Percentiles rank a stretch among this genome's conserved stretches.
These are phyloP conservation scores for Agelaius tricolor DNA, from an alignment of 2,113 vertebrate genomes.

Conservation along the genomic window DNA sequence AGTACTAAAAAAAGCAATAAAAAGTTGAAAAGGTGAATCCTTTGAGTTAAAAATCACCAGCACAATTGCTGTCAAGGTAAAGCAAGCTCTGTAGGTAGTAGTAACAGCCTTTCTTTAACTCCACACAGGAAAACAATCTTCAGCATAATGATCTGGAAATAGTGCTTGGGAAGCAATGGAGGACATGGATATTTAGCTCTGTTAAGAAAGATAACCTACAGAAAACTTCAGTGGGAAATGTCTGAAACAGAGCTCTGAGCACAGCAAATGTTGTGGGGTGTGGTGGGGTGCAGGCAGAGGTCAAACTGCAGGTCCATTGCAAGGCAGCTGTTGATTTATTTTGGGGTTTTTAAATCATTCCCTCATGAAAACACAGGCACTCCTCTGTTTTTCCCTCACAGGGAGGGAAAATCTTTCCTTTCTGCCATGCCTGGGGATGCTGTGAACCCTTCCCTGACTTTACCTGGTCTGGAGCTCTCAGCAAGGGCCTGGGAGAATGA, in stretches of 20 bases:
- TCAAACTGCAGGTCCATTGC: neutral
- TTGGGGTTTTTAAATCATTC: accelerated
- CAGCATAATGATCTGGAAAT: constrained; percentile 11
- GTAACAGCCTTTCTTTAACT: neutral
- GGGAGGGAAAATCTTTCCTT: neutral
- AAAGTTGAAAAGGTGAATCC: neutral
- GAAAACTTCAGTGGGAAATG: neutral
- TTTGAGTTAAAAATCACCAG: neutral
- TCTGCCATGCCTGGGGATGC: neutral
- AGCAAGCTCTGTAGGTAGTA: neutral
- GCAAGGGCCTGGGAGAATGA: neutral
- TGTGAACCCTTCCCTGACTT: neutral
- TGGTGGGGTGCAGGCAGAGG: neutral
- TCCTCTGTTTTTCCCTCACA: neutral
- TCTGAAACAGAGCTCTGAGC: neutral
- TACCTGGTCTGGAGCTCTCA: accelerated
- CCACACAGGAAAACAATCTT: neutral
- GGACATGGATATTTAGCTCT: neutral
- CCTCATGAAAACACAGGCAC: neutral
- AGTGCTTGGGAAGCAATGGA: neutral
- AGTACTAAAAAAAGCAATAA: neutral
- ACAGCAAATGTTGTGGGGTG: neutral
- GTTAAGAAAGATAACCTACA: neutral
- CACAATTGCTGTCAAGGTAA: neutral
- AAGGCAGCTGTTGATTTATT: neutral